A percentile compares a stretch with the other conserved stretches of the same genome.
phyloP scores from a whole-genome alignment of 2,113 vertebrate genomes.

The Osmerus mordax region DNA sequence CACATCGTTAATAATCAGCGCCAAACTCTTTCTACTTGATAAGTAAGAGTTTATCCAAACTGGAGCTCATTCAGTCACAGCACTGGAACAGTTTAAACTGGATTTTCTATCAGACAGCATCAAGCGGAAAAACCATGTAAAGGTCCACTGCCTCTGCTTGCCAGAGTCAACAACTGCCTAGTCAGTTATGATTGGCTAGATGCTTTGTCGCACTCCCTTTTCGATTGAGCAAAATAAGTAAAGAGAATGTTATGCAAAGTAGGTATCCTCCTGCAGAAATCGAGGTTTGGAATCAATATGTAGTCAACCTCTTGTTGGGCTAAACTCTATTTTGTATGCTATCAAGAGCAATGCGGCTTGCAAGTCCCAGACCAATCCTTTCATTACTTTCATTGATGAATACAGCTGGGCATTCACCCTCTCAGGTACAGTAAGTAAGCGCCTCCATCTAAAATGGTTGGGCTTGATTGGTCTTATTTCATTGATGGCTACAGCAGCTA shows the following conservation, averaged over 20 bases:
- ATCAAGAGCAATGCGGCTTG: constrained; percentile 40
- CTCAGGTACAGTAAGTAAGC: constrained; percentile 34
- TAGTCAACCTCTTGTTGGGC: constrained; percentile 58
- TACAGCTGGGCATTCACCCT: constrained; percentile 45
- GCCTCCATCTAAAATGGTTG: constrained; percentile 25
- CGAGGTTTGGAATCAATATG: constrained; percentile 58
- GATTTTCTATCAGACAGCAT: constrained; percentile 42
- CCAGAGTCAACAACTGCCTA: constrained; percentile 54
- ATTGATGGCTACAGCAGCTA: constrained; percentile 15
- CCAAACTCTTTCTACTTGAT: neutral
- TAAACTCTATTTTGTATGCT: constrained; percentile 40
- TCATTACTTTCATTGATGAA: constrained; percentile 38
- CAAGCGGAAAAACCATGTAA: constrained; percentile 48
- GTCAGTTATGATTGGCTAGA: constrained; percentile 64
- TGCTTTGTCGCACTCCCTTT: constrained; percentile 57
- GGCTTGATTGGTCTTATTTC: constrained; percentile 19
- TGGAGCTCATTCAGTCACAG: constrained; percentile 39
- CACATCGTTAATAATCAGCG: no score
- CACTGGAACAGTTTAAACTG: constrained; percentile 51
- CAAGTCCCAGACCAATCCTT: constrained; percentile 33
- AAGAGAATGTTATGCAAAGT: constrained; percentile 67
- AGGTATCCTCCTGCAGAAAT: constrained; percentile 60
- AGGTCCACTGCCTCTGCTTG: constrained; percentile 42
- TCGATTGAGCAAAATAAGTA: constrained; percentile 61
- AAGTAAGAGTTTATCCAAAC: constrained; percentile 20